Conservation (phyloP, 1,140 invertebrate genomes). For the Hyphantria cunea region DNA sequence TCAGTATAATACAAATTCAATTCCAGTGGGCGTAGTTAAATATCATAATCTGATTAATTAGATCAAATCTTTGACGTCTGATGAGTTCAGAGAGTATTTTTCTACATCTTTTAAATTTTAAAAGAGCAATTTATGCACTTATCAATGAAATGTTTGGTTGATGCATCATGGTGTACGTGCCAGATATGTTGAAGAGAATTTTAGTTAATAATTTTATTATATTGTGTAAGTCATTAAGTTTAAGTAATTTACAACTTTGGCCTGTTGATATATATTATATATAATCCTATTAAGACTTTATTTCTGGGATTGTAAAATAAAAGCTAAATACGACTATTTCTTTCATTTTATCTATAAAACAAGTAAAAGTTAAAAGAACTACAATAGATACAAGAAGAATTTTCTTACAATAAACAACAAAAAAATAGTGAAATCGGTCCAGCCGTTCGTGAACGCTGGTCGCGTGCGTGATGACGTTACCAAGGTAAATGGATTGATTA, state of each 20-base stretch:
- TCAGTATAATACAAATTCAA: constrained; percentile 44
- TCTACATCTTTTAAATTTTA: constrained; percentile 76
- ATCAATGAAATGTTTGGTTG: constrained; percentile 77
- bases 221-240: constrained; percentile 81
- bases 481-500: too few species aligned
- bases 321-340: constrained; percentile 61
- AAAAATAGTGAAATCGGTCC: too few species aligned
- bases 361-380: too few species aligned
- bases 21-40: constrained; percentile 56
- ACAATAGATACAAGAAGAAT: too few species aligned
- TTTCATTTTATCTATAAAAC: constrained; percentile 3
- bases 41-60: constrained; percentile 61
- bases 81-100: constrained; percentile 79
- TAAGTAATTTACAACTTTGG: constrained; percentile 81
- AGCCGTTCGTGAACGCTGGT: too few species aligned
- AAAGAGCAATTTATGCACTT: constrained; percentile 76
- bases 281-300: constrained; percentile 81
- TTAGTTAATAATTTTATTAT: constrained; percentile 82
- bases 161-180: constrained; percentile 74
- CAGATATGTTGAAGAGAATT: constrained; percentile 79
- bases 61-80: constrained; percentile 65
- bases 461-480: too few species aligned
- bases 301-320: constrained; percentile 82
- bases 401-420: too few species aligned
- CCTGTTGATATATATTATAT: constrained; percentile 81